Evolutionary conservation across 1,140 invertebrate genomes (phyloP), one percentile per base, ranked within the genome.

Genomic region (Trichonephila clavata): DNA sequence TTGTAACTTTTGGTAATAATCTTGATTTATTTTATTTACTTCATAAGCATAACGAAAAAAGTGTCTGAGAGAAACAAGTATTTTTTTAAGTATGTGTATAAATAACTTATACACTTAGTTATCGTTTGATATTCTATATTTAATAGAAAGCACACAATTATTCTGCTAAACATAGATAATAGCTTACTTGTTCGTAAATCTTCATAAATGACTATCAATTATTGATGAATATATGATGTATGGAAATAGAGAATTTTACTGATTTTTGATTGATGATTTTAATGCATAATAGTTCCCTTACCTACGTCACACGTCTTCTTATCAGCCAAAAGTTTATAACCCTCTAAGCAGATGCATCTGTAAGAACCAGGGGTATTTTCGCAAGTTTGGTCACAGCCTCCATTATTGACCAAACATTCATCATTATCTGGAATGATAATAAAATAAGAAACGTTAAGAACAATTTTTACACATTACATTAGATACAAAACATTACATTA

Each of bases 351-450:
- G 20, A 95, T 95, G 94, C 96, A 97, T 68, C 95, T 95, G 43
- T 95, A 95, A 18, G 96, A 95, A 3, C 95, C 96, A 7, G 94
- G 94, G 13, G 94, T 94, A 95, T 97, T 96, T 24, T 95, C 95
- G 94, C 96, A 97, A 77, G 95, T 95, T 86, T 96, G 96, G 43
- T 95, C 95, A 95, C 95, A 96, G 57, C 95, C 96, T 65, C 95
- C 96, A 94, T 95, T 96, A 88, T 95, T 84, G 94, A 95, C 77
- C 93, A 95, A 95, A 94, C 95, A 96, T 95, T 96, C 95, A 93
- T 96, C 94, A 43, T 95, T 94, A 93, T 96, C 96, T 95, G 94
- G 81, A 92, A 94, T 60, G 21, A 68, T 86, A 63, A 39, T 63
- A 86, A 39, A 39, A 39, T 39, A 39, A 39, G 60, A 61, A 24